Evolutionary conservation across 2,113 vertebrate species (phyloP).

Genomic region (Rana temporaria): DNA sequence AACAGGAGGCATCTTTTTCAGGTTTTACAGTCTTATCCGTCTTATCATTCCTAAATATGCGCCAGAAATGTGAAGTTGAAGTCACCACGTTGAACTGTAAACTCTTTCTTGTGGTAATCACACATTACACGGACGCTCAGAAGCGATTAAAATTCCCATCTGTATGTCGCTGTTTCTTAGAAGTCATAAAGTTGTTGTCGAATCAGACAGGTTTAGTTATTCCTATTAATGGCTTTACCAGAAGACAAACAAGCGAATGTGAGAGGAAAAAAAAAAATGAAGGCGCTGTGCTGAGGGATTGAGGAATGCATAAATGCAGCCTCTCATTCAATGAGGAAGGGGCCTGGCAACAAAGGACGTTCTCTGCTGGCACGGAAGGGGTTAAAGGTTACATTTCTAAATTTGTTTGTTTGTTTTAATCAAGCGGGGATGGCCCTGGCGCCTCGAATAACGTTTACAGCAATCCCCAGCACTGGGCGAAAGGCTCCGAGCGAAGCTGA

Average conservation of each 20-base stretch:
- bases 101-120: slow-evolving; percentile 1
- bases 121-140: slow-evolving; percentile 11
- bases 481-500: slow-evolving; percentile 40
- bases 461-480: slow-evolving; percentile 8
- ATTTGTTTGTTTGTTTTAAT: slow-evolving; percentile 50
- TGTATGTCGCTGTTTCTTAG: slow-evolving; percentile 14
- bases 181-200: slow-evolving; percentile 37
- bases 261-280: neutral
- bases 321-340: too few species aligned
- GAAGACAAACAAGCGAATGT: slow-evolving; percentile 5
- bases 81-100: neutral
- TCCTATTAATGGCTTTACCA: slow-evolving; percentile 23
- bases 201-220: slow-evolving; percentile 1
- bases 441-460: slow-evolving; percentile 51
- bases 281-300: too few species aligned
- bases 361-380: neutral
- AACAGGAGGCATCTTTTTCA: neutral
- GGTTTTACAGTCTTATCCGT: neutral
- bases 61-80: neutral
- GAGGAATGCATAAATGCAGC: too few species aligned
- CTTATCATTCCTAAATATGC: neutral
- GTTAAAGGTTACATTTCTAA: slow-evolving; percentile 33
- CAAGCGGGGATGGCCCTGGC: slow-evolving; percentile 35
- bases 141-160: slow-evolving; percentile 31
- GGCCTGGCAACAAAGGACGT: too few species aligned